Conservation (phyloP, 2,888 invertebrate species). For the Noctua fimbriata region DNA sequence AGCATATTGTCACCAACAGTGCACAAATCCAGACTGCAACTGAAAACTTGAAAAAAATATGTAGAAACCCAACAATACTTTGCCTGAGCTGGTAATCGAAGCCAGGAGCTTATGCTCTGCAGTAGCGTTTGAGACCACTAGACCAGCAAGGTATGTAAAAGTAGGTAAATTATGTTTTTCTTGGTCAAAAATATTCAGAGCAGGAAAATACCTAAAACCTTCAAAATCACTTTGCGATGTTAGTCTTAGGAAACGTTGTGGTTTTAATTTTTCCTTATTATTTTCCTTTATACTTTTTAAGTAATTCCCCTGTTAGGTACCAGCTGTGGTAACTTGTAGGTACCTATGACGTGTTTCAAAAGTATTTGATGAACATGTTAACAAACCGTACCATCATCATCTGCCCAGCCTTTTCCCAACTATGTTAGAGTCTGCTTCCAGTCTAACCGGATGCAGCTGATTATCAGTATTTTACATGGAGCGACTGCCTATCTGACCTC, state of each 20-base stretch:
- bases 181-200: neutral
- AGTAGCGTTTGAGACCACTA: neutral
- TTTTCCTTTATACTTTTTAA: constrained; percentile 10
- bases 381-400: neutral
- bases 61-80: neutral
- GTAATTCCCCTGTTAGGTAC: constrained; percentile 6
- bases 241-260: neutral
- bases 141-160: neutral
- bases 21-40: neutral
- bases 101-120: neutral
- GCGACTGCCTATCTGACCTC: no score
- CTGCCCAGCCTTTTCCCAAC: no score
- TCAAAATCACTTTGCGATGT: constrained; percentile 13
- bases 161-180: neutral
- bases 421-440: no score
- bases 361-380: neutral
- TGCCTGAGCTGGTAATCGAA: neutral
- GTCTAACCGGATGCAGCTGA: no score
- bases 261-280: constrained; percentile 33
- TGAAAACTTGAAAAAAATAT: neutral
- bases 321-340: neutral
- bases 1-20: neutral
- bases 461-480: no score
- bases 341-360: neutral
- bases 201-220: neutral